Evolutionary conservation across 2,797 vertebrate genomes (phyloP).

Genomic region (Gadopsis bispinosus): DNA sequence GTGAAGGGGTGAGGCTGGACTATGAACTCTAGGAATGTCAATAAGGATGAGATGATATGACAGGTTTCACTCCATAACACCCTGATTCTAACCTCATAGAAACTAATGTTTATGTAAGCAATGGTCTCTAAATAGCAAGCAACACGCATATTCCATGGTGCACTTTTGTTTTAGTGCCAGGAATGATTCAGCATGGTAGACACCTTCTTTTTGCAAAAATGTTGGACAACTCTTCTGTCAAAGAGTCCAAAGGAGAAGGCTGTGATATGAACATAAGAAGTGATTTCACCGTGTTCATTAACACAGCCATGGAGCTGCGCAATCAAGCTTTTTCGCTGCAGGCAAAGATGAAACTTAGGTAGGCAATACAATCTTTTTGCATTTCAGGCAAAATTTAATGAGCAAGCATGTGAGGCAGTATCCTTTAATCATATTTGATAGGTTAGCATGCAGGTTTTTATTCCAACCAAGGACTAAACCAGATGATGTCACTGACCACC

Average conservation of each 20-base stretch:
- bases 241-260: constrained; percentile 28
- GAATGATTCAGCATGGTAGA: constrained; percentile 45
- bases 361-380: constrained; percentile 8
- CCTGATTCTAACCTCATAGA: background rate
- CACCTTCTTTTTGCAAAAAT: constrained; percentile 37
- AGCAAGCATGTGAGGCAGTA: background rate
- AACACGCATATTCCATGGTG: constrained; percentile 29
- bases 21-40: constrained; percentile 23
- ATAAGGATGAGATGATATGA: constrained; percentile 24
- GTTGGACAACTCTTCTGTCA: constrained; percentile 23
- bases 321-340: constrained; percentile 5
- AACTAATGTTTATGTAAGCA: constrained; percentile 36
- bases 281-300: constrained; percentile 38
- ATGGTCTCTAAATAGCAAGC: constrained; percentile 27
- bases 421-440: background rate
- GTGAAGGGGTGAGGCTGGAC: constrained; percentile 19
- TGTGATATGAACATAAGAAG: constrained; percentile 40
- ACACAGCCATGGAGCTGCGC: background rate
- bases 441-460: background rate
- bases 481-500: constrained; percentile 23
- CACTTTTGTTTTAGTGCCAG: constrained; percentile 42
- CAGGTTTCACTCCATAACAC: constrained; percentile 27
- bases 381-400: constrained; percentile 1
- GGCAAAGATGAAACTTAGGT: constrained; percentile 20
- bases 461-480: background rate